phyloP scores from a whole-genome alignment of 1,140 invertebrate genomes.

The Drosophila malerkotliana region DNA sequence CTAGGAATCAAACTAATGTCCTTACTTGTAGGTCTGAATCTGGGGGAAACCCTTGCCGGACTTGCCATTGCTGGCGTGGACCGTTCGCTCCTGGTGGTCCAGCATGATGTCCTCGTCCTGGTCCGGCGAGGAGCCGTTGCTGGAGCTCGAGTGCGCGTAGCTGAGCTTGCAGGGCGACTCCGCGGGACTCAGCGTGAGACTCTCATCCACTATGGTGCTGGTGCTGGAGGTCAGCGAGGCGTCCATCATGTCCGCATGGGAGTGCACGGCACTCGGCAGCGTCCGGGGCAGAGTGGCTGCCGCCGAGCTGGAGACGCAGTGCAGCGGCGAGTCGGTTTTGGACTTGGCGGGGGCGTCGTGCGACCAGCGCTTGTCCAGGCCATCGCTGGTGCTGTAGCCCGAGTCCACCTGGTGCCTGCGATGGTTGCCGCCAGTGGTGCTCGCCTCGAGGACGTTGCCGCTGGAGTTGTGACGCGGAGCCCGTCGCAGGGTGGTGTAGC shows the following conservation, averaged over 20 bases:
- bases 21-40: constrained; percentile 93
- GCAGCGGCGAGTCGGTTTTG: constrained; percentile 69
- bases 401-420: constrained; percentile 92
- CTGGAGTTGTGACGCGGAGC: constrained; percentile 84
- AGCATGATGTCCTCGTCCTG: constrained; percentile 81
- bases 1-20: constrained; percentile 4
- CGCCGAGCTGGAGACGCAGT: constrained; percentile 39
- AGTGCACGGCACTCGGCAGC: constrained; percentile 45
- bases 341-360: constrained; percentile 87
- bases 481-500: constrained; percentile 76
- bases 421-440: constrained; percentile 49
- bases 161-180: constrained; percentile 59
- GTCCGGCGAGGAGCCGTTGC: constrained; percentile 82
- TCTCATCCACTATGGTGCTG: constrained; percentile 81
- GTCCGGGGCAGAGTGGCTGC: constrained; percentile 52
- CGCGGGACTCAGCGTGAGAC: constrained; percentile 62
- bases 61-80: constrained; percentile 85
- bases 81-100: constrained; percentile 75
- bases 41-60: constrained; percentile 89
- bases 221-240: constrained; percentile 77
- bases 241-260: constrained; percentile 73
- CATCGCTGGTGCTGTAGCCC: constrained; percentile 93
- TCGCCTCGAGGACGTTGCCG: constrained; percentile 85
- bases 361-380: constrained; percentile 93
- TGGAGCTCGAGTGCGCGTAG: constrained; percentile 69